These are phyloP conservation scores for Lerema accius DNA, from an alignment of 1,140 invertebrate species.

Conservation along the genomic window DNA sequence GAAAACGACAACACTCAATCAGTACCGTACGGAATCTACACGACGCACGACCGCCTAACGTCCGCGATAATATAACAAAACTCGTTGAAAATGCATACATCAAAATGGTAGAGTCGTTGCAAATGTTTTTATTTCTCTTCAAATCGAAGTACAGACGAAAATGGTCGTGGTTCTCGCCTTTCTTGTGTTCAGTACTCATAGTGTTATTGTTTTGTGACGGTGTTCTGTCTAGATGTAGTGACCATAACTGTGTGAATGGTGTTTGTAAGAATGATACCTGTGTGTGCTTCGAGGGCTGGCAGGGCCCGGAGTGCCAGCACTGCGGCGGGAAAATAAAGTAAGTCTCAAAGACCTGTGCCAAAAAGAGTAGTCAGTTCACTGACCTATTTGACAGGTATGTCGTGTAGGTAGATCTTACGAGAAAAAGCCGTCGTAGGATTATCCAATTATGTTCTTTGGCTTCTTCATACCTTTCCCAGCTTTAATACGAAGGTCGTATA, in stretches of 20 bases:
- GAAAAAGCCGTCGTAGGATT: slow-evolving; percentile 69
- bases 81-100: slow-evolving; percentile 81
- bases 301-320: slow-evolving; percentile 93
- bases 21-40: slow-evolving; percentile 79
- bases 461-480: slow-evolving; percentile 63
- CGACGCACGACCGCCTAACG: slow-evolving; percentile 72
- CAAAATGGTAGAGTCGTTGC: slow-evolving; percentile 90
- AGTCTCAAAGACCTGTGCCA: slow-evolving; percentile 58
- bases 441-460: slow-evolving; percentile 79
- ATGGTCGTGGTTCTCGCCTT: slow-evolving; percentile 82
- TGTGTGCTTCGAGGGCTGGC: slow-evolving; percentile 95
- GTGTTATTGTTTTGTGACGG: slow-evolving; percentile 81
- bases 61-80: slow-evolving; percentile 73
- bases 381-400: slow-evolving; percentile 73
- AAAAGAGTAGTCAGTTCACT: slow-evolving; percentile 57
- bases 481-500: slow-evolving; percentile 54
- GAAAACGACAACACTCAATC: slow-evolving; percentile 57
- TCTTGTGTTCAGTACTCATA: slow-evolving; percentile 81
- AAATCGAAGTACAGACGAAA: slow-evolving; percentile 92
- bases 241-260: slow-evolving; percentile 77
- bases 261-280: slow-evolving; percentile 92
- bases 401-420: slow-evolving; percentile 58
- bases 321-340: slow-evolving; percentile 96
- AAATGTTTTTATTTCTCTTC: slow-evolving; percentile 93
- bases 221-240: slow-evolving; percentile 81